A percentile compares a stretch with the other conserved stretches of the same genome.
Evolutionary conservation across 2,797 vertebrate species (phyloP).

Genomic region (Philypnodon macrostomus): DNA sequence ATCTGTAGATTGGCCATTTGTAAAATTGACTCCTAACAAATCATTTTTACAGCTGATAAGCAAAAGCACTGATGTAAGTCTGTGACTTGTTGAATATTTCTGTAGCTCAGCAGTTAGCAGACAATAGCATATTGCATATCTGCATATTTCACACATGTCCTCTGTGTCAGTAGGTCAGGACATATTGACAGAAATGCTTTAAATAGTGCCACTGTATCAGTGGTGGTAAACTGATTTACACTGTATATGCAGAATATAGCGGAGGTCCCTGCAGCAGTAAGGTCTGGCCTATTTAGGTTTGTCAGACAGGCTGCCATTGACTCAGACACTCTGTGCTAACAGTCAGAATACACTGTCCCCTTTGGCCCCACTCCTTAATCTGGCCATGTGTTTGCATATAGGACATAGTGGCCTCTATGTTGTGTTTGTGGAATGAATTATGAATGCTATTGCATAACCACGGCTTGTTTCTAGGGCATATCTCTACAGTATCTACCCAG

Average conservation of each 20-base stretch:
- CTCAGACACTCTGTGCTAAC: conserved; percentile 38
- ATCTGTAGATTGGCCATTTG: conserved; percentile 10
- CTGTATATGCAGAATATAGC: conserved; percentile 49
- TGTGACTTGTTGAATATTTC: conserved; percentile 5
- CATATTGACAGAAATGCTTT: conserved; percentile 17
- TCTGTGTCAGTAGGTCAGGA: not conserved
- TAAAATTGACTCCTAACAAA: conserved; percentile 3
- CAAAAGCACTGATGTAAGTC: not conserved
- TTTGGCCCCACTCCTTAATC: conserved; percentile 49
- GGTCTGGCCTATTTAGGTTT: conserved; percentile 56
- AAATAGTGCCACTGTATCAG: conserved; percentile 24
- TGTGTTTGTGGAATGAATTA: conserved; percentile 73
- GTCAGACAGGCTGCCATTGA: conserved; percentile 39
- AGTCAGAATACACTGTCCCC: conserved; percentile 49
- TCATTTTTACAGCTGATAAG: not conserved
- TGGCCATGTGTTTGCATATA: conserved; percentile 58
- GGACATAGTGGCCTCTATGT: conserved; percentile 65
- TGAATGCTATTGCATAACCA: conserved; percentile 69
- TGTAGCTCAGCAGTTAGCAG: not conserved
- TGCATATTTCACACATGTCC: not conserved
- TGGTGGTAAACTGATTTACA: conserved; percentile 44
- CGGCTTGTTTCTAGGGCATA: conserved; percentile 59
- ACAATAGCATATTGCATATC: not conserved
- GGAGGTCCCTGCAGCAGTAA: conserved; percentile 42
- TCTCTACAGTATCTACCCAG: conserved; percentile 66